Evolutionary conservation across 2,888 invertebrate genomes (phyloP).

Genomic region (Ophion ventricosus): DNA sequence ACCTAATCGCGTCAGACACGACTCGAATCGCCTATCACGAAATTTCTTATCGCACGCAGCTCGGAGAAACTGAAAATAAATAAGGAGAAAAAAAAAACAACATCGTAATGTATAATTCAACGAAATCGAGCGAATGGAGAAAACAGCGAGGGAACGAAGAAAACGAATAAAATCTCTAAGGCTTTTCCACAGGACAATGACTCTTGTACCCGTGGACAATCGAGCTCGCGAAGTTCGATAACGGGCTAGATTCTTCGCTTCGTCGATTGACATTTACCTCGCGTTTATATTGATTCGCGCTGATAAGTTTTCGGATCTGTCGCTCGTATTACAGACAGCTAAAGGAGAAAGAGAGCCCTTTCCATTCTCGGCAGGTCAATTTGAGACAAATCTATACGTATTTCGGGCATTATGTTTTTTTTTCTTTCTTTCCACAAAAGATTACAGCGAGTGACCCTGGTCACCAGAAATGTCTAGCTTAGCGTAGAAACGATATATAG

Average conservation of each 20-base stretch:
- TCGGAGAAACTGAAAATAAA: background rate
- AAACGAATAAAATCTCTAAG: constrained; percentile 32
- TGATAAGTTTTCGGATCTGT: constrained; percentile 50
- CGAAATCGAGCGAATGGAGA: background rate
- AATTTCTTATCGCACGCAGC: background rate
- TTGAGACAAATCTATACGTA: background rate
- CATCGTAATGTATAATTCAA: background rate
- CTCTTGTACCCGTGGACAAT: constrained; percentile 36
- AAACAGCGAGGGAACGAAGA: background rate
- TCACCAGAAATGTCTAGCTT: background rate
- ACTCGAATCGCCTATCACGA: background rate
- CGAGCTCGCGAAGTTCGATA: constrained; percentile 46
- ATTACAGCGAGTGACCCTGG: constrained; percentile 32
- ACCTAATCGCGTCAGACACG: background rate
- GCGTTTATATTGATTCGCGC: constrained; percentile 47
- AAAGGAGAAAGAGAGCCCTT: constrained; percentile 16
- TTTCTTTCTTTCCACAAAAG: constrained; percentile 33
- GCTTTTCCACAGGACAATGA: constrained; percentile 59
- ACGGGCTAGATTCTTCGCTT: constrained; percentile 39
- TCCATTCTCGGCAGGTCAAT: constrained; percentile 20
- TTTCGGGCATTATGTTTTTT: background rate
- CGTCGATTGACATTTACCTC: constrained; percentile 53
- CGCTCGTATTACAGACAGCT: background rate
- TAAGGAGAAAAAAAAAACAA: background rate
- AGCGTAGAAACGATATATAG: background rate